phyloP scores from a whole-genome alignment of 2,888 invertebrate genomes.

The Pharmacophagus antenor region DNA sequence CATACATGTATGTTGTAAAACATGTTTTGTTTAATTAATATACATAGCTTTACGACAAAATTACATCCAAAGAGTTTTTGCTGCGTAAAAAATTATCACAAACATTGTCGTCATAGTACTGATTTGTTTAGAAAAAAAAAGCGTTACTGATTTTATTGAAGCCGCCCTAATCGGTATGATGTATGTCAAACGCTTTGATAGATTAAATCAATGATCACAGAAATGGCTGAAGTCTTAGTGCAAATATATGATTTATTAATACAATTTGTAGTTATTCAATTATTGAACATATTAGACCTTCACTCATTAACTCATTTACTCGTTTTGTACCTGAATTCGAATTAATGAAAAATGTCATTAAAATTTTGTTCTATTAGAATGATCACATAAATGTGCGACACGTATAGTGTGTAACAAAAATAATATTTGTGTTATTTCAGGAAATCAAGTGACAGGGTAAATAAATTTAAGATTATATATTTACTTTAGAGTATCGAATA shows the following conservation, averaged over 20 bases:
- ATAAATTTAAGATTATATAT: no score
- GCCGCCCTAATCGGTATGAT: conserved; percentile 1
- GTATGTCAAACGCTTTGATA: conserved; percentile 1
- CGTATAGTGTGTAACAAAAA: not conserved
- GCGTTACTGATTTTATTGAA: not conserved
- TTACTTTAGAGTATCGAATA: no score
- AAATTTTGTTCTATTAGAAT: not conserved
- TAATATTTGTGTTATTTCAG: not conserved
- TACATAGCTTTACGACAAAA: no score
- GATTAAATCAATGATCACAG: not conserved
- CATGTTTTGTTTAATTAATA: no score
- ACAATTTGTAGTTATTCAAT: not conserved
- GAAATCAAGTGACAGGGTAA: not conserved
- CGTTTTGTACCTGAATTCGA: conserved; percentile 1
- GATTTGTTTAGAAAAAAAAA: not conserved
- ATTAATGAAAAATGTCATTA: not conserved
- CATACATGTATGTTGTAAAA: no score
- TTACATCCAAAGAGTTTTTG: not conserved
- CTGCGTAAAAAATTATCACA: not conserved
- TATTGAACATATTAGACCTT: not conserved
- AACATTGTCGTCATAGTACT: not conserved
- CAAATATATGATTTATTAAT: not conserved
- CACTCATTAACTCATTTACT: not conserved
- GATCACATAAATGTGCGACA: not conserved
- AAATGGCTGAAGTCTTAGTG: not conserved